Evolutionary conservation across 1,140 invertebrate genomes (phyloP).

Genomic region (Cryptotermes secundus): DNA sequence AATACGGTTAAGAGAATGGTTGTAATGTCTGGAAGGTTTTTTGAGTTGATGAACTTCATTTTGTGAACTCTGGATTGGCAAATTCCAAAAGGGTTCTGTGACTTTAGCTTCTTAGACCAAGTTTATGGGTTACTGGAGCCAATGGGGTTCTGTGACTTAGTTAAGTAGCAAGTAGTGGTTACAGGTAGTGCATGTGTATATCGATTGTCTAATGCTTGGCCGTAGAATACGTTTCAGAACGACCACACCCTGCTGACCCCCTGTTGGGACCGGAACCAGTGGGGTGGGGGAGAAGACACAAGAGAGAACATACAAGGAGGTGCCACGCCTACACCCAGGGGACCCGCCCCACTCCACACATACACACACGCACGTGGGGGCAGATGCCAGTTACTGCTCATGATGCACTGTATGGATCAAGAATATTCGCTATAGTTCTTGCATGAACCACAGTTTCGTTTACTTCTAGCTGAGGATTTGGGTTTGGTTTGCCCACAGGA

Average conservation of each 20-base stretch:
- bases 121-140: too few species aligned
- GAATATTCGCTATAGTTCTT: neutral
- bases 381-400: neutral
- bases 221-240: neutral
- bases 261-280: neutral
- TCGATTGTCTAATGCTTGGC: slow-evolving; percentile 18
- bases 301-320: slow-evolving; percentile 32
- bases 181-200: slow-evolving; percentile 23
- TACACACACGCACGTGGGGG: slow-evolving; percentile 25
- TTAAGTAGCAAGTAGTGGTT: neutral
- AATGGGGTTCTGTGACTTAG: neutral
- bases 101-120: too few species aligned
- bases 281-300: slow-evolving; percentile 29
- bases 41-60: too few species aligned
- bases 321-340: slow-evolving; percentile 35
- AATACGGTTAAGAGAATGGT: too few species aligned
- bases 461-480: neutral
- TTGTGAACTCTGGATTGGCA: too few species aligned
- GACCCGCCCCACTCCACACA: slow-evolving; percentile 23
- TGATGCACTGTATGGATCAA: neutral
- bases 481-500: neutral
- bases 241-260: slow-evolving; percentile 34
- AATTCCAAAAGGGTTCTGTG: too few species aligned
- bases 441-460: neutral
- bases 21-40: too few species aligned